Evolutionary conservation across 64 coral and sea anemone species (phyloP), one percentile per base, ranked within the genome.

Genomic region (Acropora tenuis): DNA sequence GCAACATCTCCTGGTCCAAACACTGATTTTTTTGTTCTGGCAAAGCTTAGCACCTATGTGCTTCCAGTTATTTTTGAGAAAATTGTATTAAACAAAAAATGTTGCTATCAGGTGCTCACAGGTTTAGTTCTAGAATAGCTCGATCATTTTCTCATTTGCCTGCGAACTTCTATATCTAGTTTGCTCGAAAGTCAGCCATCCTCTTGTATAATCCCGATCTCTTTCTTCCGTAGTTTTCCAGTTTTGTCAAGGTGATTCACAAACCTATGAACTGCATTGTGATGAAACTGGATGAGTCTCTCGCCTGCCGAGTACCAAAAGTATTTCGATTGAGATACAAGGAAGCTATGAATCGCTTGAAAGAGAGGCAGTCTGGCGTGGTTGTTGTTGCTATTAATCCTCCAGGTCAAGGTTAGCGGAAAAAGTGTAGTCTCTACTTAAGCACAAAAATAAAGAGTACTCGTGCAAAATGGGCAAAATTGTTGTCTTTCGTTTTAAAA

Each of bases 171-270:
- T 4, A 66, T 17, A 11, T 9, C 2, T 66, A 66, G 15, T 13
- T 76, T 43, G 45, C 30, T 30, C 30, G 30, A 76, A 42, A 44
- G 74, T 66, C 10, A 15, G 8, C 61, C 61, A 66, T 13, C 61
- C 2, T 11, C 61, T 9, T 66, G 61, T 66, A 17, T 66, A 15
- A 4, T 66, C 61, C 9, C 15, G 61, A 4, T 66, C 15, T 66
- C 10, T 66, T 82, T 61, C 18, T 53, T 55, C 59, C 41, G 20
- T 53, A 82, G 80, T 82, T 82, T 9, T 82, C 80, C 8, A 67
- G 13, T 8, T 82, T 63, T 6, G 57, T 82, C 1, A 82, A 66
- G 10, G 80, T 82, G 43, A 45, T 55, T 16, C 61, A 11, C 4
- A 60, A 2, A 5, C 40, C 80, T 43, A 65, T 18, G 41, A 67